Evolutionary conservation across 2,888 invertebrate species (phyloP).

Genomic region (Adineta ricciae): DNA sequence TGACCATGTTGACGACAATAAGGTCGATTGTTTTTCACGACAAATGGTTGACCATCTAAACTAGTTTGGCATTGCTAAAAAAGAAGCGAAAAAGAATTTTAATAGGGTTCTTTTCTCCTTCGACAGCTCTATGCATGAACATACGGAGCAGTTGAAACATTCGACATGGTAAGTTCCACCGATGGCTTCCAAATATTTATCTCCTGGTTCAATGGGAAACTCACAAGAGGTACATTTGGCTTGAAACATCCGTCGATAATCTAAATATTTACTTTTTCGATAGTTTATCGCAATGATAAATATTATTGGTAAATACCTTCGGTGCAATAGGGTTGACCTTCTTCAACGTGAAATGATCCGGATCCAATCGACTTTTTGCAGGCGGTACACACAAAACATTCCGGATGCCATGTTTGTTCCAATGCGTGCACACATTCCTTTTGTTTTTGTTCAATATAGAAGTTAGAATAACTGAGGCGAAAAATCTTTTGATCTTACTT

Average conservation of each 20-base stretch:
- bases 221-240: slow-evolving; percentile 88
- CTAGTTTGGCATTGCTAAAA: background rate
- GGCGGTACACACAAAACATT: slow-evolving; percentile 81
- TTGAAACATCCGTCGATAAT: slow-evolving; percentile 15
- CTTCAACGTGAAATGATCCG: slow-evolving; percentile 91
- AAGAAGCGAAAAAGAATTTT: background rate
- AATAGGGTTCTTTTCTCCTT: too few relatives aligned
- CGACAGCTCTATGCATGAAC: background rate
- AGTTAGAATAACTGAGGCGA: background rate
- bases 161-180: slow-evolving; percentile 98
- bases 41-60: slow-evolving; percentile 22
- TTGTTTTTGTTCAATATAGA: too few relatives aligned
- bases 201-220: slow-evolving; percentile 97
- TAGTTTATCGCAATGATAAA: background rate
- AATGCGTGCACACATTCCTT: slow-evolving; percentile 95
- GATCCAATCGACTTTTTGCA: slow-evolving; percentile 72
- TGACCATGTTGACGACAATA: slow-evolving; percentile 31
- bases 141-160: slow-evolving; percentile 90
- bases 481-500: slow-evolving; percentile 43
- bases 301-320: slow-evolving; percentile 62
- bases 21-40: slow-evolving; percentile 24
- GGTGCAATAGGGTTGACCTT: slow-evolving; percentile 82
- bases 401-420: slow-evolving; percentile 92
- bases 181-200: slow-evolving; percentile 79
- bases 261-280: background rate